Base-by-base conservation (phyloP, 1,140 invertebrate species). In the Calliphora vicina region DNA sequence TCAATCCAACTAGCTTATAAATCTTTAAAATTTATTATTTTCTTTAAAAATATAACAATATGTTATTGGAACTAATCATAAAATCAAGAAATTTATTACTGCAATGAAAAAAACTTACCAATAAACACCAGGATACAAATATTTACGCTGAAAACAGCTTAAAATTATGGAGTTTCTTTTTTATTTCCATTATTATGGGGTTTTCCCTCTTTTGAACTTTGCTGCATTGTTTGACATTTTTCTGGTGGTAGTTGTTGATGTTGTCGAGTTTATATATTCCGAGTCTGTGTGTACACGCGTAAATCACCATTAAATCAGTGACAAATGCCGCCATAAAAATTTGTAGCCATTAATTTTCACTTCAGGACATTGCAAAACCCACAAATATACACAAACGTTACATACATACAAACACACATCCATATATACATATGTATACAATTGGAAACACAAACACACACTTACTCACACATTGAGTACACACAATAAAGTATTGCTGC, bases 311-410 rank as follows among this genome's bases (percentile, higher is more conserved):
- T 67, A 81, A 81, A 81, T 81, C 80, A 67, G 80, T 81, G 80
- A 81, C 80, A 81, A 81, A 81, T 81, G 80, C 61, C 67, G 80
- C 80, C 80, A 81, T 81, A 81, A 81, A 81, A 81, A 81, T 81
- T 81, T 81, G 80, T 81, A 61, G 35, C 80, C 80, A 81, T 81
- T 81, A 81, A 81, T 81, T 81, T 81, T 61, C 61, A 67, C 45
- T 67, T 81, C 80, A 67, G 50, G 50, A 81, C 50, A 67, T 71
- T 81, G 61, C 50, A 78, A 78, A 78, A 78, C 35, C 23, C 27
- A 43, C 74, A 78, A 78, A 78, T 13, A 29, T 73, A 26, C n/a
- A 42, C 9, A 20, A 5, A 35, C n/a, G 17, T 25, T 2, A 23
- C 35, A 25, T 5, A 78, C 20, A 78, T 10, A 23, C 35, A 43